Base-by-base conservation (phyloP, 2,113 vertebrate species). In the Miniopterus natalensis region DNA sequence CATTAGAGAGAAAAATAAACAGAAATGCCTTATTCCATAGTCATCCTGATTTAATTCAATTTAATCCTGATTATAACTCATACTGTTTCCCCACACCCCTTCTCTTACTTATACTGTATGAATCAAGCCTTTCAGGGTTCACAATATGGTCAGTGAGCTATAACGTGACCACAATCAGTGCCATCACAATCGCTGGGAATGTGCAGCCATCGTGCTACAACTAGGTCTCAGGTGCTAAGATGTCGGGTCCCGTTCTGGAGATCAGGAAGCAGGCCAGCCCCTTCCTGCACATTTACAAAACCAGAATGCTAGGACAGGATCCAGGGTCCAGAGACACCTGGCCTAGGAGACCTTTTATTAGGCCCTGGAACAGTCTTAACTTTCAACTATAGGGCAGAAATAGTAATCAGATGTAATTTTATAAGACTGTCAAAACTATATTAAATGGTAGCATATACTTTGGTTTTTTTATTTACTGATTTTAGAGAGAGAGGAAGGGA, bases 41-140 rank as follows among this genome's bases (percentile, higher is more conserved):
- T 29, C 86, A 4, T 6, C 3, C 53, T n/a, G 61, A 45, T 68
- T 55, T 61, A 0, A 17, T 4, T 78, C 45, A 27, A 29, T n/a
- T 42, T 25, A 14, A 53, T 2, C 53, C 29, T 55, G 45, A 40
- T 31, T 2, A 31, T 8, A 36, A n/a, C 1, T 40, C 63, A 1
- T 2, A 5, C 0, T 0, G 7, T 5, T 42, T 15, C 31, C 73
- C 13, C 1, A 9, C 0, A 1, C 1, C 36, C 65, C 20, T n/a
- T 20, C n/a, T 10, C 14, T 8, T 5, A 13, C 27, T 49, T 20
- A 25, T 49, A 31, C 7, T 1, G 14, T 20, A 47, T n/a, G 51
- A 53, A 68, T 21, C 29, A 29, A n/a, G 88, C 8, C 51, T 45
- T 17, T 27, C 40, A 1, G 13, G 42, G 63, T 40, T 63, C 73